Evolutionary conservation across 1,140 invertebrate species (phyloP), one percentile per base, ranked within the genome.

Genomic region (Dendroctonus valens): DNA sequence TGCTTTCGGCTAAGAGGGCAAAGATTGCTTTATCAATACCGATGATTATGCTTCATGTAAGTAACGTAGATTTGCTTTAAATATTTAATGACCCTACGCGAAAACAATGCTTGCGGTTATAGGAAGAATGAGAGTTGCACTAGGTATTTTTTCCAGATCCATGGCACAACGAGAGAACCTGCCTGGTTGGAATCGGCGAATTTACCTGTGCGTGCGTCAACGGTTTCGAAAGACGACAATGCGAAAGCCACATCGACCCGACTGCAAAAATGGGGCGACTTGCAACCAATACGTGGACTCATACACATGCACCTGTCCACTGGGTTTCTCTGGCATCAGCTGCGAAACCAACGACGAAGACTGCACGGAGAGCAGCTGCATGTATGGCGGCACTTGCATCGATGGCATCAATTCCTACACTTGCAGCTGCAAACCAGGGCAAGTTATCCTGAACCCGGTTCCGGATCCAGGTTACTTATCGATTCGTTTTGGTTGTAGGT

Each of bases 261-360:
- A n/a, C 0, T 97, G 94, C 73, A 86, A 89, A 74, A 96, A 97
- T 77, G 92, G 92, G 5, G 94, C 93, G 8, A 92, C 90, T 7
- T 97, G 95, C 75, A 91, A 91, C 39, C 89, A 97, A 80, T 96
- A 95, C 76, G 94, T 96, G 41, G 92, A 96, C 68, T 95, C 93
- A 0, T 96, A 94, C 75, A 96, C 93, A 0, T 97, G 94, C 74
- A 92, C 91, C 1, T 98, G 95, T 77, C 89, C 87, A 5, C 81
- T 92, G 1, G 96, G 95, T 0, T 98, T 96, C 78, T 94, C 92
- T 5, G 94, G 95, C 3, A 93, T 92, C 57, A 91, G 94, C 76
- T 98, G 94, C 75, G 91, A 96, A 79, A 94, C 91, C 37, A 98
- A 98, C 77, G 95, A 97, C 77, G 89, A 97, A 78, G 96, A 97